Evolutionary conservation across 2,797 vertebrate species (phyloP), one percentile per base, ranked within the genome.

Genomic region (Leptoclinus maculatus): DNA sequence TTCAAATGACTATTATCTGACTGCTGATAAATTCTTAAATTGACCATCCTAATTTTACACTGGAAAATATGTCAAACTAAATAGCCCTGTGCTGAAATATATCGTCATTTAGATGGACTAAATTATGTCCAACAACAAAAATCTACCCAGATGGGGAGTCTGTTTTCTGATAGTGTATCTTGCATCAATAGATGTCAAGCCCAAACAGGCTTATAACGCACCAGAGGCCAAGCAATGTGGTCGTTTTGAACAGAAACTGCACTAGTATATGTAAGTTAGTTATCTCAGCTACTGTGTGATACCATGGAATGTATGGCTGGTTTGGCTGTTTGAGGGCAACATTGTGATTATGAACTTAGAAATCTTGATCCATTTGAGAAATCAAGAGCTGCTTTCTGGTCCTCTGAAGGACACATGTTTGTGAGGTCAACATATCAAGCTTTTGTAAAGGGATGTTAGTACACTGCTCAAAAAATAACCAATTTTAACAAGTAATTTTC

Each of bases 361-460:
- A 39, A 56, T 38, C 4, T 66, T 58, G 45, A 34, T 54, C 59
- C n/a, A 53, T 8, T 7, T 10, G 32, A 57, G 51, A 45, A 45
- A 45, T 45, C 43, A 59, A 47, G 36, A 57, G n/a, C 19, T 62
- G 45, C 32, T 38, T 17, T 16, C 41, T n/a, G 23, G 10, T 66
- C 21, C 23, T 54, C 27, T 43, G 47, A 83, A 81, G 74, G 80
- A 71, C 62, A 67, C 21, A 2, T 71, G 25, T 75, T 66, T 76
- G 34, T 57, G 16, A 2, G n/a, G 23, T 74, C 43, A 63, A 45
- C 29, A 36, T 14, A 41, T 53, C 27, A 49, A 51, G 47, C 23
- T 65, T 56, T 53, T 47, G 16, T 45, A 45, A 78, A 6, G 45
- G 0, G 16, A 38, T 32, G 21, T 77, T 71, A 6, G 45, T 47